Evolutionary conservation across 2,113 vertebrate species (phyloP).

Genomic region (Entomyzon cyanotis): DNA sequence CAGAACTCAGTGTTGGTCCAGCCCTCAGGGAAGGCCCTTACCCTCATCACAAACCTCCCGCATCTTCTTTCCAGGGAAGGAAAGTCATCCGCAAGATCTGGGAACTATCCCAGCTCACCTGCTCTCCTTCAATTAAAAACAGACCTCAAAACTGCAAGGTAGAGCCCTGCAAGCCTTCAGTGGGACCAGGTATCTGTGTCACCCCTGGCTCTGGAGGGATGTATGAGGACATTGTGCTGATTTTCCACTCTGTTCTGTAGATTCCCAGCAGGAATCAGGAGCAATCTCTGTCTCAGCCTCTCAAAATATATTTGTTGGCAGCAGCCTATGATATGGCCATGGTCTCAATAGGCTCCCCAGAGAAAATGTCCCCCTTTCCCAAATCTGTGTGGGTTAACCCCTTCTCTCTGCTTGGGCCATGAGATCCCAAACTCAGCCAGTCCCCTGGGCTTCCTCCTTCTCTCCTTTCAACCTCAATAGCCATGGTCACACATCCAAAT

Average conservation of each 20-base stretch:
- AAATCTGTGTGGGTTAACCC: neutral
- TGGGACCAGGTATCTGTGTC: neutral
- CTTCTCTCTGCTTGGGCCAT: neutral
- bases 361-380: neutral
- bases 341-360: neutral
- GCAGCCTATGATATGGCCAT: accelerated
- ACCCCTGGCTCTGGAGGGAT: neutral
- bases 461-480: neutral
- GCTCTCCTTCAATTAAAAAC: neutral
- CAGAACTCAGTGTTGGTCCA: neutral
- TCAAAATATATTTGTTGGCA: neutral
- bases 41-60: neutral
- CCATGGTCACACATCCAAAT: neutral
- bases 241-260: neutral
- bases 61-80: neutral
- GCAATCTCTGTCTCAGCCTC: neutral
- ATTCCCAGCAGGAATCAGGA: neutral
- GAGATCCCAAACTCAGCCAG: neutral
- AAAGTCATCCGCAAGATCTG: neutral
- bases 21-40: neutral
- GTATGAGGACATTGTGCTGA: accelerated
- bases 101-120: neutral
- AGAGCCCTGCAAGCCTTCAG: neutral
- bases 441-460: neutral
- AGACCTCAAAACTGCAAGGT: neutral